These are phyloP conservation scores for Suricata suricatta DNA, from an alignment of 2,113 vertebrate genomes.

Conservation along the genomic window DNA sequence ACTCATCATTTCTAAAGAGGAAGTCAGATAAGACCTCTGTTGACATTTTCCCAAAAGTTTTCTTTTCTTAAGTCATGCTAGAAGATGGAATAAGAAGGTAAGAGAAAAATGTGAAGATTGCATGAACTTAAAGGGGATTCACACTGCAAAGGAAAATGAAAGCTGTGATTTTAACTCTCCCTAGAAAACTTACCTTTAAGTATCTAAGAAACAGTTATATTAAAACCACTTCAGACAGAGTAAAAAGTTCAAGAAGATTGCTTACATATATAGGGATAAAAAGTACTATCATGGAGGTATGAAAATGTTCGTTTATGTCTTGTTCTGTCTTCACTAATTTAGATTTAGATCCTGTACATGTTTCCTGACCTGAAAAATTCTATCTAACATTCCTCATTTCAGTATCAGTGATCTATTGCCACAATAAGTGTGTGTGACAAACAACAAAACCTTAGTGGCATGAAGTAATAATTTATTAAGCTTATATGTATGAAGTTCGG, in stretches of 20 bases:
- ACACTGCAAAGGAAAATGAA: neutral
- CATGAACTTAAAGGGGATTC: neutral
- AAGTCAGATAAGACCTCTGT: neutral
- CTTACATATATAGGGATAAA: neutral
- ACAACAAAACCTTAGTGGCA: neutral
- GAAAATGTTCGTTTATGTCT: neutral
- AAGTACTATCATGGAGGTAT: neutral
- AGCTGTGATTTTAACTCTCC: neutral
- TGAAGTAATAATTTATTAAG: neutral
- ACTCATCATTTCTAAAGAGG: neutral
- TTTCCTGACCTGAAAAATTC: neutral
- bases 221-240: neutral
- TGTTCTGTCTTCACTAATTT: neutral
- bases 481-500: neutral
- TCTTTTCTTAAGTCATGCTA: neutral
- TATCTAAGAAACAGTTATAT: slow-evolving; percentile 11
- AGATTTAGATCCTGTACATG: neutral
- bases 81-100: neutral
- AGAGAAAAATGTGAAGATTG: neutral
- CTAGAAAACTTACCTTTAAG: neutral
- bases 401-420: neutral
- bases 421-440: neutral
- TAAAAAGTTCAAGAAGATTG: neutral
- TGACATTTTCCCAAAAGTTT: neutral
- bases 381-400: neutral